Conservation (phyloP, 2,888 invertebrate genomes). For the Sphaerophoria taeniata region DNA sequence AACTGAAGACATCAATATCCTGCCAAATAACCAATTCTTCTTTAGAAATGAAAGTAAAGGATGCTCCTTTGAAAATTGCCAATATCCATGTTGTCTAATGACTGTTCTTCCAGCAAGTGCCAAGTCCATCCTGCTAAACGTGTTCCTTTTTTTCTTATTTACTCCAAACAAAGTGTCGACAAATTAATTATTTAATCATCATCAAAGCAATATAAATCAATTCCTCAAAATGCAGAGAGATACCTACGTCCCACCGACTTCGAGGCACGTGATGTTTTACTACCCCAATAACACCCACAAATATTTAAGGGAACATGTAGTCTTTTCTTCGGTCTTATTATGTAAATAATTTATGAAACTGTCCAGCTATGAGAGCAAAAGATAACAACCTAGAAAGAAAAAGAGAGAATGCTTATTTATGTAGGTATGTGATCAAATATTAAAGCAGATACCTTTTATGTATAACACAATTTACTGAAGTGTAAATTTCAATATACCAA, state of each 20-base stretch:
- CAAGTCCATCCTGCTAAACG: not conserved
- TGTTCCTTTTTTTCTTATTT: not conserved
- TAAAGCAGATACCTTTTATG: not conserved
- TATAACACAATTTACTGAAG: slow-evolving; percentile 45
- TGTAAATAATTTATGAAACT: slow-evolving; percentile 40
- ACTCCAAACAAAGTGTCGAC: slow-evolving; percentile 6
- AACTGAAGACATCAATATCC: too few relatives aligned
- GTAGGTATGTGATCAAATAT: not conserved
- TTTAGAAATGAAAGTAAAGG: too few relatives aligned
- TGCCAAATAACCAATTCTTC: too few relatives aligned
- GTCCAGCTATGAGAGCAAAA: slow-evolving; percentile 29
- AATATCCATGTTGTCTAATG: too few relatives aligned
- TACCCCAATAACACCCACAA: not conserved
- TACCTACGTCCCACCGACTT: not conserved
- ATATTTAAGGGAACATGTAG: not conserved
- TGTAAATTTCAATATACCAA: slow-evolving; percentile 49
- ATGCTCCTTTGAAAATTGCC: too few relatives aligned
- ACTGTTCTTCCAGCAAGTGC: too few relatives aligned
- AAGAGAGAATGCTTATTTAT: not conserved
- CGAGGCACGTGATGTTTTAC: slow-evolving; percentile 8
- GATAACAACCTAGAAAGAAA: not conserved
- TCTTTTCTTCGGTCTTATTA: not conserved
- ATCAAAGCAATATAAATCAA: slow-evolving; percentile 42
- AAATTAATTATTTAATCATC: slow-evolving; percentile 22
- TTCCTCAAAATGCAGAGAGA: not conserved